Evolutionary conservation across 2,888 invertebrate species (phyloP).

Genomic region (Schrankia costaestrigalis): DNA sequence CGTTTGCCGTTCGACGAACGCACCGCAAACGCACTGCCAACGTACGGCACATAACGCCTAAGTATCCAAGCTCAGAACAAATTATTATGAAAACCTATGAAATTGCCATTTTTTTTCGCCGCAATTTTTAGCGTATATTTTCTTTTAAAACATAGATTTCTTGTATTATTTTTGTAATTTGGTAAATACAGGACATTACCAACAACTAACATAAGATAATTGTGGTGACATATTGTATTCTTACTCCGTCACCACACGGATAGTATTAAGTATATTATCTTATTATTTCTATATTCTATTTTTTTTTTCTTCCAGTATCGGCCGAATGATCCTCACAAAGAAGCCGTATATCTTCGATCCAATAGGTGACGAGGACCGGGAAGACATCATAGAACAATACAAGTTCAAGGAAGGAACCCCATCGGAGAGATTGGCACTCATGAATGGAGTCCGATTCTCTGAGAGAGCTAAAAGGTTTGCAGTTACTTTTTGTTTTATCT

Average conservation of each 20-base stretch:
- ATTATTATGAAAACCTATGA: no score
- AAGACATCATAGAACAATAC: conserved; percentile 85
- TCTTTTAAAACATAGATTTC: no score
- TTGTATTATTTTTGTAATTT: no score
- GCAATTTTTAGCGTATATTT: no score
- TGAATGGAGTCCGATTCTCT: conserved; percentile 86
- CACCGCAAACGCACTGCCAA: no score
- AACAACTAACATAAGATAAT: no score
- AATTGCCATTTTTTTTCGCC: no score
- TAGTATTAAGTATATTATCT: no score
- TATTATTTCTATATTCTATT: background rate
- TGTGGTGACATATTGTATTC: background rate
- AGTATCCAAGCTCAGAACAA: background rate
- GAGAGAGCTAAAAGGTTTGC: conserved; percentile 84
- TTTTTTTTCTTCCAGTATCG: conserved; percentile 79
- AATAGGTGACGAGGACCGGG: conserved; percentile 85
- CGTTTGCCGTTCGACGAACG: no score
- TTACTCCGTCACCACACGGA: background rate
- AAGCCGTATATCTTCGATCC: conserved; percentile 86
- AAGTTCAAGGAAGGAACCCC: conserved; percentile 87
- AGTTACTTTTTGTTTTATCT: background rate
- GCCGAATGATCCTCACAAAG: conserved; percentile 87
- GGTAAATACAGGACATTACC: no score
- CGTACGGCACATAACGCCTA: background rate
- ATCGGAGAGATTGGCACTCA: conserved; percentile 86